Percentiles rank a stretch among this genome's conserved stretches.
phyloP scores from a whole-genome alignment of 2,888 invertebrate genomes.

The Dendrolimus pini region DNA sequence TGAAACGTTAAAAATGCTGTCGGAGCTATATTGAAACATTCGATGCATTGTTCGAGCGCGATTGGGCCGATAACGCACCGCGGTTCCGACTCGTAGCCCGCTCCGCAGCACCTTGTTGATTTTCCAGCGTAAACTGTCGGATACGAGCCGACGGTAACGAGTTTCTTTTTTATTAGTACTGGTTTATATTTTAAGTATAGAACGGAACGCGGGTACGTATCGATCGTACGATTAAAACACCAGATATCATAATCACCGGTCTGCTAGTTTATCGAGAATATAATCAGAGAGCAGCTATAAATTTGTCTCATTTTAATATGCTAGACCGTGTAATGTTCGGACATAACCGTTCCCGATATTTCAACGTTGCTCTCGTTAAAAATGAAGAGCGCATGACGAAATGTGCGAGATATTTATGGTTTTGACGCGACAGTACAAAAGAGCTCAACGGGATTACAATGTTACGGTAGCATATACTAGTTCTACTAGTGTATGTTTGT shows the following conservation, averaged over 20 bases:
- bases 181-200: slow-evolving; percentile 52
- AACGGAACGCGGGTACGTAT: slow-evolving; percentile 69
- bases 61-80: slow-evolving; percentile 69
- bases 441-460: slow-evolving; percentile 58
- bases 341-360: slow-evolving; percentile 45
- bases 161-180: slow-evolving; percentile 74
- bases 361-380: slow-evolving; percentile 48
- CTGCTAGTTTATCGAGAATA: slow-evolving; percentile 71
- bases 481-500: no score
- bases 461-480: neutral
- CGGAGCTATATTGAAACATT: slow-evolving; percentile 73
- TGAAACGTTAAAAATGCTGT: slow-evolving; percentile 76
- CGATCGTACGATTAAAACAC: slow-evolving; percentile 69
- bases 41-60: slow-evolving; percentile 67
- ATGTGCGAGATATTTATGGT: slow-evolving; percentile 15
- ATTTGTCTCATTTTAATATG: slow-evolving; percentile 75
- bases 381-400: slow-evolving; percentile 23
- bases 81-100: slow-evolving; percentile 47
- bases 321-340: slow-evolving; percentile 62
- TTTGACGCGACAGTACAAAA: slow-evolving; percentile 38
- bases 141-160: slow-evolving; percentile 59
- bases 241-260: slow-evolving; percentile 76
- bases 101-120: slow-evolving; percentile 66
- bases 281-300: slow-evolving; percentile 71
- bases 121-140: slow-evolving; percentile 69